Base-by-base conservation (phyloP, 2,888 invertebrate genomes). In the Lymantria monacha region DNA sequence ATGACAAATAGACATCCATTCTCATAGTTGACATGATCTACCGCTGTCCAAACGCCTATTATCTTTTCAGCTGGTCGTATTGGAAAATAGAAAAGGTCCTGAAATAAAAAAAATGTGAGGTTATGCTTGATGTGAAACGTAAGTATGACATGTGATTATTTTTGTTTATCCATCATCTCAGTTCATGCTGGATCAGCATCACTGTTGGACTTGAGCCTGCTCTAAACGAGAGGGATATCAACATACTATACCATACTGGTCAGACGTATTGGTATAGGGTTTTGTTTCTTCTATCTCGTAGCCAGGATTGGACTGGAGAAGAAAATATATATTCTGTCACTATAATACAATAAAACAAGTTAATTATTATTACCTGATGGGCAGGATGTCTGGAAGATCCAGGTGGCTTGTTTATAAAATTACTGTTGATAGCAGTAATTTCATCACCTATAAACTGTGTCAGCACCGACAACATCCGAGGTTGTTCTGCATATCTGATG, bases 361-460 rank as follows among this genome's bases (percentile, higher is more conserved):
- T 22, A 22, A 22, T 3, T 5, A 22, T 22, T 22, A 1, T 41
- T 80, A 94, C 95, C 92, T 95, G 93, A 77, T 95, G 95, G 1
- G 94, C 85, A 0, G 95, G 95, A 76, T 95, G 95, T 11, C 92
- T 80, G 2, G 93, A 93, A 0, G 93, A 92, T 76, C 97, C 97
- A 0, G 97, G 97, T 0, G 97, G 96, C 73, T 97, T 97, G 81
- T 97, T 97, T 69, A 98, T 97, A 38, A 97, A 86, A 97, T 98
- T 97, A 37, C 95, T 95, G 83, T 97, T 95, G 77, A 95, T 92
- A 0, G 95, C 96, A 63, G 94, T 93, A 43, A 96, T 92, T 74
- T 96, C 94, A 64, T 96, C 94, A 0, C 97, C 97, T 22, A 94
- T 93, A 46, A 97, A 93, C 68, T 94, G 93, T 51, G 95, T 92